phyloP scores from a whole-genome alignment of 2,888 invertebrate genomes.

The Drosophila vallismaia region DNA sequence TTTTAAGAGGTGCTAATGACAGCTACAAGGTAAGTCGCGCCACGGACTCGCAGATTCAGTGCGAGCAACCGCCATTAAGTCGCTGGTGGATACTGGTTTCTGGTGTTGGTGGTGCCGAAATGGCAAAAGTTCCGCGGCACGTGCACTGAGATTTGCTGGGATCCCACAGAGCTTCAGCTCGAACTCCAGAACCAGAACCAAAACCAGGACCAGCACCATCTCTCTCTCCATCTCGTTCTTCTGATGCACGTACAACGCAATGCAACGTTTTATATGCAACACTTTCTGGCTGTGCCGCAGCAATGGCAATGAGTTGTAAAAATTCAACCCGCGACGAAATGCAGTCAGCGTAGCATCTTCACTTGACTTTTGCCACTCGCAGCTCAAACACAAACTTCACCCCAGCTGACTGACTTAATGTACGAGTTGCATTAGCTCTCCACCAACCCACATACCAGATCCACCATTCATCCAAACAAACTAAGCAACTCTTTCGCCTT shows the following conservation, averaged over 20 bases:
- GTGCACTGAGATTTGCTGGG: slow-evolving; percentile 70
- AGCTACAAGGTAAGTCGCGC: slow-evolving; percentile 90
- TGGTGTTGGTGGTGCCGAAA: slow-evolving; percentile 50
- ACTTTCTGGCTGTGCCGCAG: slow-evolving; percentile 48
- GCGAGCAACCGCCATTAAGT: slow-evolving; percentile 61
- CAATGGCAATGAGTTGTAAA: slow-evolving; percentile 72
- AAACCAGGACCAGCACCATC: slow-evolving; percentile 2
- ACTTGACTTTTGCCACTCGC: slow-evolving; percentile 49
- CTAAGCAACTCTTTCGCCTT: slow-evolving; percentile 29
- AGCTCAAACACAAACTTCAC: slow-evolving; percentile 33
- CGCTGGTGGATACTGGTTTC: slow-evolving; percentile 30
- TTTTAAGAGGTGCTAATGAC: slow-evolving; percentile 91
- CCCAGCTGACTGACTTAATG: slow-evolving; percentile 56
- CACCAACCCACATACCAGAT: neutral
- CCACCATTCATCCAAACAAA: slow-evolving; percentile 11
- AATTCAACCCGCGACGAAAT: slow-evolving; percentile 60
- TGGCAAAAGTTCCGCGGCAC: slow-evolving; percentile 74
- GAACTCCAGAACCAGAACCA: neutral
- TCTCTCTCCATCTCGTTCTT: neutral
- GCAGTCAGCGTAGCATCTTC: slow-evolving; percentile 55
- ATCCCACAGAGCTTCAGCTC: slow-evolving; percentile 15
- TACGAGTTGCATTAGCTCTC: slow-evolving; percentile 60
- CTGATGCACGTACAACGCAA: slow-evolving; percentile 68
- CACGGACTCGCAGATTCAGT: slow-evolving; percentile 33
- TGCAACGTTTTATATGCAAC: slow-evolving; percentile 74